A percentile compares a stretch with the other conserved stretches of the same genome.
These are phyloP conservation scores for Clunio marinus DNA, from an alignment of 2,888 invertebrate genomes.

Conservation along the genomic window DNA sequence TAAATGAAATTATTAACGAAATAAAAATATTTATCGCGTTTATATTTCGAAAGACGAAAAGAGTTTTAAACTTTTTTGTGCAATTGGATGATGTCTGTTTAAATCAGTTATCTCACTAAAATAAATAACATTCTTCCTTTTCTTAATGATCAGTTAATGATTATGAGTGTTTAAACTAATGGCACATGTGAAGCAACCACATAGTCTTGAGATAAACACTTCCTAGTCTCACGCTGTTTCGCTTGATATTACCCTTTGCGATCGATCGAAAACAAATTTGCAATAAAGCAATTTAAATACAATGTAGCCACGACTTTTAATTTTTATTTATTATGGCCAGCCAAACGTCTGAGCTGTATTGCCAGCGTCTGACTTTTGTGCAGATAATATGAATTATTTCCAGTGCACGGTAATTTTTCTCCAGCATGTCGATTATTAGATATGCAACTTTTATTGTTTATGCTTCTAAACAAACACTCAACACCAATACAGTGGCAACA, in stretches of 20 bases:
- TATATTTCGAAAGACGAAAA: too few relatives aligned
- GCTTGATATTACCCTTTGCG: neutral
- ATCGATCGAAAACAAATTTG: neutral
- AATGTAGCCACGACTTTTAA: slow-evolving; percentile 14
- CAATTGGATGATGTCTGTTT: too few relatives aligned
- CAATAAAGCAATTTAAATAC: slow-evolving; percentile 34
- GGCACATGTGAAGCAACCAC: neutral
- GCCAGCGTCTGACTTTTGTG: neutral
- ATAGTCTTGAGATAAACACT: neutral
- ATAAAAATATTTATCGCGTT: neutral
- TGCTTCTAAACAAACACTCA: slow-evolving; percentile 3
- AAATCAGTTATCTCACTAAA: neutral
- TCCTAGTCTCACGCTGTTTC: neutral
- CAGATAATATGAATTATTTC: neutral
- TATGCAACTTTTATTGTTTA: neutral
- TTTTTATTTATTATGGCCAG: neutral
- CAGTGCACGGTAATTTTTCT: neutral
- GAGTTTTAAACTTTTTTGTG: too few relatives aligned
- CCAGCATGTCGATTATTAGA: neutral
- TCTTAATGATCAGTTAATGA: neutral
- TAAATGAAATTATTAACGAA: slow-evolving; percentile 20
- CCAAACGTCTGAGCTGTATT: neutral
- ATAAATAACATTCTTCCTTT: neutral
- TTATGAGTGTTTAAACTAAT: neutral
- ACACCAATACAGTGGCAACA: neutral